Evolutionary conservation across 2,888 invertebrate species (phyloP).

Genomic region (Chrysotoxum bicinctum): DNA sequence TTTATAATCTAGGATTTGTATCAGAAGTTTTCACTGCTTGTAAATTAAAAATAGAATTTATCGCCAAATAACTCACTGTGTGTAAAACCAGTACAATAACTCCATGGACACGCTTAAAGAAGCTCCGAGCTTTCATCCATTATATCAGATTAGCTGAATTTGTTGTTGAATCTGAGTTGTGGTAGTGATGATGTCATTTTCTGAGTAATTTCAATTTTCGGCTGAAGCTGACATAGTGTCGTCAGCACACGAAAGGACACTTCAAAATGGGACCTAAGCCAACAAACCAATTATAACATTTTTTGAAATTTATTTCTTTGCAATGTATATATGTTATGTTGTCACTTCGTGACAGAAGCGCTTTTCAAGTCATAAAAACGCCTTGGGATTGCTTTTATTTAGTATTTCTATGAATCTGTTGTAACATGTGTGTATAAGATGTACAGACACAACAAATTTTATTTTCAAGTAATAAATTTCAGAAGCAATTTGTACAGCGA

Average conservation of each 20-base stretch:
- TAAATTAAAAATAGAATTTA: not conserved
- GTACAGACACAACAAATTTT: not conserved
- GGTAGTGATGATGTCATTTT: not conserved
- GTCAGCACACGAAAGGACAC: not conserved
- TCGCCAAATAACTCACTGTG: not conserved
- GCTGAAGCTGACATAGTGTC: not conserved
- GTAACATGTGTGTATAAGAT: not conserved
- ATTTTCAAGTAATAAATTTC: conserved; percentile 15
- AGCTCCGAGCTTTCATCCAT: not conserved
- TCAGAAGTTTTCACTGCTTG: not conserved
- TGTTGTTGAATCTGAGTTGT: not conserved
- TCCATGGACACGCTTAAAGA: not conserved
- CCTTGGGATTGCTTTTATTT: not conserved
- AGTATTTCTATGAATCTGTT: not conserved
- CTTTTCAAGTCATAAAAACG: not conserved
- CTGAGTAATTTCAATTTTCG: not conserved
- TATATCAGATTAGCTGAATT: not conserved
- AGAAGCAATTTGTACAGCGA: not conserved
- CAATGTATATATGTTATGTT: not conserved
- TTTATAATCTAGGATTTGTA: too few relatives aligned
- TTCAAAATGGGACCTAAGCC: conserved; percentile 4
- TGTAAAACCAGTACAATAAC: not conserved
- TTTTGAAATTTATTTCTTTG: not conserved
- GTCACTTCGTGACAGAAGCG: not conserved
- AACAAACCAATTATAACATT: conserved; percentile 23